Conservation (phyloP, 2,888 invertebrate species). For the Serrognathus titanus region DNA sequence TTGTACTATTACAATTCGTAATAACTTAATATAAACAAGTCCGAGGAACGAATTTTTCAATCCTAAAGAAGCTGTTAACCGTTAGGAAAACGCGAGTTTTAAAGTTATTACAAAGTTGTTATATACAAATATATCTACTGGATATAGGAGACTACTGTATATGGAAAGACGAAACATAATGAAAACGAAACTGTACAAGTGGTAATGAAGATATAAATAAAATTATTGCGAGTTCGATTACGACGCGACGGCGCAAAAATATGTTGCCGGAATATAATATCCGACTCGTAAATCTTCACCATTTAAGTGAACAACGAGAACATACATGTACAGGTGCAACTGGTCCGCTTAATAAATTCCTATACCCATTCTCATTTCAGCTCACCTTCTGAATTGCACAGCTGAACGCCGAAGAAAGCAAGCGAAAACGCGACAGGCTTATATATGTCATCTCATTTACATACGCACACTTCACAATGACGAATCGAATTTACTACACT, state of each 20-base stretch:
- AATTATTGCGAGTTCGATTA: neutral
- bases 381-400: constrained; percentile 14
- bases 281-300: constrained; percentile 1
- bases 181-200: neutral
- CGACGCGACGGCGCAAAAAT: neutral
- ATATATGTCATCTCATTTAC: neutral
- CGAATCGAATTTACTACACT: neutral
- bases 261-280: neutral
- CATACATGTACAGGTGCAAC: constrained; percentile 24
- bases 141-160: too few relatives aligned
- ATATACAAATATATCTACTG: too few relatives aligned
- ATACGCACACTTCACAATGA: neutral
- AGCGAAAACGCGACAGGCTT: neutral
- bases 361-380: constrained; percentile 1
- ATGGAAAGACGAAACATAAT: too few relatives aligned
- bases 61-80: too few relatives aligned
- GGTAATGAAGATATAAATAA: neutral
- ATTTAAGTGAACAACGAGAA: constrained; percentile 1
- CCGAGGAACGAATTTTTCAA: too few relatives aligned
- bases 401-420: constrained; percentile 2
- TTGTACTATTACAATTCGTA: too few relatives aligned
- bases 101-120: too few relatives aligned
- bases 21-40: too few relatives aligned
- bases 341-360: constrained; percentile 25
- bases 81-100: too few relatives aligned